A percentile compares a stretch with the other conserved stretches of the same genome.
These are phyloP conservation scores for Nudaria mundana DNA, from an alignment of 2,888 invertebrate species.

Conservation along the genomic window DNA sequence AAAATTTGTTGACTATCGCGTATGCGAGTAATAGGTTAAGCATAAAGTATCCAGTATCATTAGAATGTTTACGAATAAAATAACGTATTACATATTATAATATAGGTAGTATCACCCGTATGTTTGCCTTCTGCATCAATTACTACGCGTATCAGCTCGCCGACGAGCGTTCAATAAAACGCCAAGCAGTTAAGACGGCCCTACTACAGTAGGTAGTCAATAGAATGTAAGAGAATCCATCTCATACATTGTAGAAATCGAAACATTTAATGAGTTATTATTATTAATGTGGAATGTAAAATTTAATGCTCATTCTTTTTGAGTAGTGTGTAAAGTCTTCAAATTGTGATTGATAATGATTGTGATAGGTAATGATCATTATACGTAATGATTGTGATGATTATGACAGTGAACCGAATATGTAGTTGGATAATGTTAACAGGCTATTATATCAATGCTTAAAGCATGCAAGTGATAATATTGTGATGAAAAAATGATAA, in stretches of 20 bases:
- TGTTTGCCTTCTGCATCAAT: conserved; percentile 17
- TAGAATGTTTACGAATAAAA: too few relatives aligned
- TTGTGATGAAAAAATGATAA: not conserved
- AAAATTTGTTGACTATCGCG: too few relatives aligned
- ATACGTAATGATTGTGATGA: conserved; percentile 1
- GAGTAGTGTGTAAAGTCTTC: conserved; percentile 22
- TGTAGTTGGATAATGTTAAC: too few relatives aligned
- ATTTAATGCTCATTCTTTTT: conserved; percentile 17
- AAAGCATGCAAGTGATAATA: not conserved
- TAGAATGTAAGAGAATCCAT: conserved; percentile 24
- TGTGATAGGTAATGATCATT: not conserved
- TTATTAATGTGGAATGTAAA: conserved; percentile 16
- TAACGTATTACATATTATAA: too few relatives aligned
- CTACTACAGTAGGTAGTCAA: conserved; percentile 21
- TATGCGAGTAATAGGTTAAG: too few relatives aligned
- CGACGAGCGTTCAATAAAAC: conserved; percentile 27
- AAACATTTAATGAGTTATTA: conserved; percentile 12
- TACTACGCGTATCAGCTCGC: conserved; percentile 18
- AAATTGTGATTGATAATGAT: conserved; percentile 7
- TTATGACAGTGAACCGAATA: not conserved
- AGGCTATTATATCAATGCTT: too few relatives aligned
- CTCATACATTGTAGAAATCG: conserved; percentile 18
- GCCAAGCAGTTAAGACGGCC: conserved; percentile 26
- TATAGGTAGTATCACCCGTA: conserved; percentile 19
- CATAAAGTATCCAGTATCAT: too few relatives aligned